Percentiles rank a stretch among this genome's conserved stretches.
Evolutionary conservation across 2,888 invertebrate species (phyloP).

Genomic region (Lapara coniferarum): DNA sequence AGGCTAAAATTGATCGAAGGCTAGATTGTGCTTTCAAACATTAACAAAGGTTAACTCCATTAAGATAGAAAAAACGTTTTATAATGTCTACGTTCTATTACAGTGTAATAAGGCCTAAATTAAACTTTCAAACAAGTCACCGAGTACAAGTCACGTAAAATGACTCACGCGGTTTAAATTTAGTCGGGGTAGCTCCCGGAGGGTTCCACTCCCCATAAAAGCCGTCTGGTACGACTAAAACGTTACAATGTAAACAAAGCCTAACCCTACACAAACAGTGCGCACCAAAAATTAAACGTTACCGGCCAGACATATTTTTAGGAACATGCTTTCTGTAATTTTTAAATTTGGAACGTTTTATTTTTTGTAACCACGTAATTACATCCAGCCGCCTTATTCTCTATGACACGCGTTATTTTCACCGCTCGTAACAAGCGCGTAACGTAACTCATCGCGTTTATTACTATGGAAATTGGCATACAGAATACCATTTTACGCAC

Average conservation of each 20-base stretch:
- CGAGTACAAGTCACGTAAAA: background rate
- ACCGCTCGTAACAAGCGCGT: too few relatives aligned
- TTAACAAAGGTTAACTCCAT: background rate
- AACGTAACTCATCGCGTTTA: too few relatives aligned
- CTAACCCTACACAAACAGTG: constrained; percentile 18
- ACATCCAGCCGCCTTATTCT: too few relatives aligned
- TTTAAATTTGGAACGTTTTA: constrained; percentile 15
- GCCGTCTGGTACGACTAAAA: constrained; percentile 19
- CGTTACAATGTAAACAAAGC: constrained; percentile 31
- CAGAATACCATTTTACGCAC: too few relatives aligned
- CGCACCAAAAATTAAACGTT: constrained; percentile 6
- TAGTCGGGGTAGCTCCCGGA: constrained; percentile 1
- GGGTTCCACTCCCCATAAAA: constrained; percentile 17
- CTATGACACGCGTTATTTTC: too few relatives aligned
- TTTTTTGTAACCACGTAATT: background rate
- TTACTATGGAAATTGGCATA: too few relatives aligned
- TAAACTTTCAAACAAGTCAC: background rate
- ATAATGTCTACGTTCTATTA: background rate
- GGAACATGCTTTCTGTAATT: background rate
- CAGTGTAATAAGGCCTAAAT: background rate
- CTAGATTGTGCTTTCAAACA: background rate
- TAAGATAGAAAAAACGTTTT: background rate
- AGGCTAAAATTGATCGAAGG: background rate
- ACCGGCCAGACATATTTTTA: background rate
- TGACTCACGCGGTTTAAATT: background rate